A percentile compares a stretch with the other conserved stretches of the same genome.
Evolutionary conservation across 2,888 invertebrate genomes (phyloP).

Genomic region (Eudasyphora cyanicolor): DNA sequence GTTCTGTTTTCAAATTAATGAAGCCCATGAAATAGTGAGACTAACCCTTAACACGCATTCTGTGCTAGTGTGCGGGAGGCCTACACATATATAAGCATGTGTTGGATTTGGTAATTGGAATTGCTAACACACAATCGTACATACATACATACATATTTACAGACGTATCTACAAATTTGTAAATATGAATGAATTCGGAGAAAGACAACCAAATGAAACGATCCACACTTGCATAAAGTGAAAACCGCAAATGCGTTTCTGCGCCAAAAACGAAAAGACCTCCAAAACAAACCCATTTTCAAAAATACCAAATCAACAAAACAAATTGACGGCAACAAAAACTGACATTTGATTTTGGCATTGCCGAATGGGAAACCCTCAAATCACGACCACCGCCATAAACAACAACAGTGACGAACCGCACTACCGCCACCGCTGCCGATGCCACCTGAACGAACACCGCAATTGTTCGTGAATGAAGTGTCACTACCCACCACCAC

Average conservation of each 20-base stretch:
- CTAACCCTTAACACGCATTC: background rate
- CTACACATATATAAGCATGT: too few relatives aligned
- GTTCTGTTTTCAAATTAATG: background rate
- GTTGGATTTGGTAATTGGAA: background rate
- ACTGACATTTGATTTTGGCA: slow-evolving; percentile 43
- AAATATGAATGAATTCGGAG: background rate
- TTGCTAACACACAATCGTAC: background rate
- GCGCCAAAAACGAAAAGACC: slow-evolving; percentile 8
- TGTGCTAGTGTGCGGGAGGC: background rate
- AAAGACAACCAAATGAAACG: background rate
- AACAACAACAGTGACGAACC: slow-evolving; percentile 16
- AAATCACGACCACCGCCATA: slow-evolving; percentile 33
- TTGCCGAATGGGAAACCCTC: background rate
- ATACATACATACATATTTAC: background rate
- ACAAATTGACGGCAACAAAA: slow-evolving; percentile 23
- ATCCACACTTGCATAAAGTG: background rate
- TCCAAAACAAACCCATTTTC: background rate
- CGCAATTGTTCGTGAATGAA: slow-evolving; percentile 20
- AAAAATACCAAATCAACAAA: slow-evolving; percentile 34
- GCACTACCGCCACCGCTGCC: background rate
- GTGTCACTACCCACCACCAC: background rate
- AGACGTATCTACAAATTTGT: background rate
- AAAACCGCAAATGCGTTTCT: slow-evolving; percentile 44
- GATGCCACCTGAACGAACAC: slow-evolving; percentile 12
- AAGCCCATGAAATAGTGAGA: background rate